Evolutionary conservation across 2,113 vertebrate genomes (phyloP).

Genomic region (Rhynchomys soricoides): DNA sequence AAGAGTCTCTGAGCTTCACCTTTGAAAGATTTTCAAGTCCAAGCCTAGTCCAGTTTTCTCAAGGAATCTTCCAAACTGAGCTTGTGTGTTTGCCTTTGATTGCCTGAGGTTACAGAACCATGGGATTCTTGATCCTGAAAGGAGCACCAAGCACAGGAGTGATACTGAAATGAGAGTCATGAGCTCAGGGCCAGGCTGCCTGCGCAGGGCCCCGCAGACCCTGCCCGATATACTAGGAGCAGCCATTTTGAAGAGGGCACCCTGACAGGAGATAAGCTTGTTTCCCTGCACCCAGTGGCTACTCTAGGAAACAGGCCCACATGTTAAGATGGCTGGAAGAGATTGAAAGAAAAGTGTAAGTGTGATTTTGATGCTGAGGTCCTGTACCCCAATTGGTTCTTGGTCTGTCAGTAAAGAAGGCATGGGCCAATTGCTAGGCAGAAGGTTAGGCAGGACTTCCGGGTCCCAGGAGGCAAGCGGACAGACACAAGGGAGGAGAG

Average conservation of each 20-base stretch:
- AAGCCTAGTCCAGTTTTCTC: not conserved
- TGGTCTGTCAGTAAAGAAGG: too few species aligned
- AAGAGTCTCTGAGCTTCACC: constrained; percentile 28
- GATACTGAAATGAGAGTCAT: not conserved
- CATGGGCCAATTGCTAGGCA: too few species aligned
- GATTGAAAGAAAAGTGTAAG: too few species aligned
- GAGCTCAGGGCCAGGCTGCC: not conserved
- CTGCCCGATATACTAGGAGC: not conserved
- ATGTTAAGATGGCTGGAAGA: not conserved
- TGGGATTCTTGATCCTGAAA: not conserved
- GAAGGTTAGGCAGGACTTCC: too few species aligned
- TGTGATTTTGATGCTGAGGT: too few species aligned
- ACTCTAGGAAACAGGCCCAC: not conserved
- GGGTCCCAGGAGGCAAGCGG: too few species aligned
- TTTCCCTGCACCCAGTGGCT: not conserved
- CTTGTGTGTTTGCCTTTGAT: not conserved
- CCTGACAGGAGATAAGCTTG: not conserved
- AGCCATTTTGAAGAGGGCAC: not conserved
- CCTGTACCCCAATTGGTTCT: too few species aligned
- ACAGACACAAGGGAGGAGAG: too few species aligned
- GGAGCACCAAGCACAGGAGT: too few species aligned
- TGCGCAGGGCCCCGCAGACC: not conserved
- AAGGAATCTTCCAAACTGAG: not conserved
- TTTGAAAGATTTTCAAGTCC: constrained; percentile 28
- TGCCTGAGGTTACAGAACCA: not conserved